These are phyloP conservation scores for Seira musarum DNA, from an alignment of 2,888 invertebrate genomes.

Conservation along the genomic window DNA sequence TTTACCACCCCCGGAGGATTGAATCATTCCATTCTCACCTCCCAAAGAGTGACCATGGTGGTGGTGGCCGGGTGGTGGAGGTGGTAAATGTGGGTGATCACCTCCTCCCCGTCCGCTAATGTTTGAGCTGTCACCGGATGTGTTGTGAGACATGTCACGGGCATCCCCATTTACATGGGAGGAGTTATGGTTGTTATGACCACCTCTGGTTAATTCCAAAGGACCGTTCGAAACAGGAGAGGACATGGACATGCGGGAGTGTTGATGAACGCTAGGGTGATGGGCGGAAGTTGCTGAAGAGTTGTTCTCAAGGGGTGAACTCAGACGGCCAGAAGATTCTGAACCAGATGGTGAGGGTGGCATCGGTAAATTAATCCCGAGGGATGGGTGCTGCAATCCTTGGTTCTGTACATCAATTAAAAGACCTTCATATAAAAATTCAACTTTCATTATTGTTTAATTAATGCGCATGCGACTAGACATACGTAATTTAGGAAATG, in stretches of 20 bases:
- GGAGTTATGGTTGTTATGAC: constrained; percentile 27
- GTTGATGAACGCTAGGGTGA: constrained; percentile 66
- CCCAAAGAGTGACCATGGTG: constrained; percentile 42
- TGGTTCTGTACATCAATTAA: constrained; percentile 58
- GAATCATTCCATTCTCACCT: constrained; percentile 67
- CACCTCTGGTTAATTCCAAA: constrained; percentile 65
- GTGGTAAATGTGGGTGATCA: constrained; percentile 53
- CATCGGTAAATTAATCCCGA: constrained; percentile 67
- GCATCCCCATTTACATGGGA: constrained; percentile 49
- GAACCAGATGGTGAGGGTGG: constrained; percentile 70
- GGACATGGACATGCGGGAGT: constrained; percentile 67
- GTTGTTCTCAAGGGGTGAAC: constrained; percentile 66
- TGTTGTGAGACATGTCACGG: constrained; percentile 61
- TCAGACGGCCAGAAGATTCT: constrained; percentile 69
- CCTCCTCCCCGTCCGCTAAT: constrained; percentile 55
- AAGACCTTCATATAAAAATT: neutral
- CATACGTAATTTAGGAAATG: neutral
- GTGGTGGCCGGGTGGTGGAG: constrained; percentile 53
- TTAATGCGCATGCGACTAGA: too few relatives aligned
- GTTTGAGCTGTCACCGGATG: constrained; percentile 61
- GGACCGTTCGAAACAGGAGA: constrained; percentile 67
- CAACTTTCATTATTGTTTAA: too few relatives aligned
- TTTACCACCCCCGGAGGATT: constrained; percentile 57
- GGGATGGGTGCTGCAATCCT: constrained; percentile 57
- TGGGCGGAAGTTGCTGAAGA: constrained; percentile 62